Conservation (phyloP, 2,113 vertebrate genomes). For the Eulemur rufifrons region DNA sequence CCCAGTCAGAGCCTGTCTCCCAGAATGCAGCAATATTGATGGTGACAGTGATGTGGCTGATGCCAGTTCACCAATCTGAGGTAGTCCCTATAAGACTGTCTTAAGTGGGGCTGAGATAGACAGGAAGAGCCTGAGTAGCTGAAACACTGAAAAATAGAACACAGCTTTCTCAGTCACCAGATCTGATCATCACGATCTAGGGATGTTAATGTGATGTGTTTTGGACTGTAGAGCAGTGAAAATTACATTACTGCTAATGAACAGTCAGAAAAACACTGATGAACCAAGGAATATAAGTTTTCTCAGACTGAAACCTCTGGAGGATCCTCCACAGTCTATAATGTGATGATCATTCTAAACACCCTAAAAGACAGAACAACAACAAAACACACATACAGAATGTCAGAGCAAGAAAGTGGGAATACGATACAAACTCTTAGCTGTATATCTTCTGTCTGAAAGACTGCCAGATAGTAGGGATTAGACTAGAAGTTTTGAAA, state of each 20-base stretch:
- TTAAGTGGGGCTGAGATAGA: neutral
- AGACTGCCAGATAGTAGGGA: neutral
- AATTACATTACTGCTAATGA: conserved; percentile 20
- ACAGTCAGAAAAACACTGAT: neutral
- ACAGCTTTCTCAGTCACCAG: neutral
- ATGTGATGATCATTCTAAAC: neutral
- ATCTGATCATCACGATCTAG: neutral
- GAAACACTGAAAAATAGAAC: neutral
- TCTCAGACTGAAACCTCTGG: neutral
- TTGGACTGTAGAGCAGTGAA: neutral
- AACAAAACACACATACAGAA: neutral
- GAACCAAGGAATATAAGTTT: neutral
- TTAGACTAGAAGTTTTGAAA: neutral
- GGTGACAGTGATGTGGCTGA: neutral
- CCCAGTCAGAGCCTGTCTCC: neutral
- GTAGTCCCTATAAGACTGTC: neutral
- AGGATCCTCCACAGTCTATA: neutral
- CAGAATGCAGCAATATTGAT: neutral
- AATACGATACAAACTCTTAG: neutral
- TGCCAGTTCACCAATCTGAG: neutral
- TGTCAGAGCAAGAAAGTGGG: neutral
- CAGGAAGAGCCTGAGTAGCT: neutral
- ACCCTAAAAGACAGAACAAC: neutral
- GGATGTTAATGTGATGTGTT: neutral
- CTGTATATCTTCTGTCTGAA: neutral